Base-by-base conservation (phyloP, 2,888 invertebrate species). In the Encarsia formosa region DNA sequence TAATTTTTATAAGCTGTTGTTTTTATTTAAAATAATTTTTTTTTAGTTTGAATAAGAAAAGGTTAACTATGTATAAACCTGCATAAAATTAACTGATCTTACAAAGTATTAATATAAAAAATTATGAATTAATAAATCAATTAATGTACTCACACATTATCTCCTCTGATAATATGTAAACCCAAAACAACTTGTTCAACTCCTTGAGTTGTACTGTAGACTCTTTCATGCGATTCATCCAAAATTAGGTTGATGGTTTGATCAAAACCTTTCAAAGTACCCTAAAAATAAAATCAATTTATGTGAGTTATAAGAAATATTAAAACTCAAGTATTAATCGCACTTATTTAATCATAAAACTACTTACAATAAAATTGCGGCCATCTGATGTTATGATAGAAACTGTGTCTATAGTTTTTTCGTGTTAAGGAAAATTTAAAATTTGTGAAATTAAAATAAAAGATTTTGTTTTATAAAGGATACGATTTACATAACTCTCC, bases 221-320 rank as follows among this genome's bases (percentile, higher is more conserved):
- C 96, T 65, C 99, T 80, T 75, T 99, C 99, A 70, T 97, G 96
- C 29, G 96, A 95, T 75, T 99, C 98, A 70, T 98, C 97, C 59
- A 99, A 78, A 65, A 99, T 96, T 60, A 99, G 81, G 73, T 99
- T 99, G 61, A 98, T 94, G n/a, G 97, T 94, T 77, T 99, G 99
- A 76, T 99, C 99, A 76, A 96, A 99, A 24, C 99, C 99, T 75
- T 97, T 97, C 57, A 99, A 75, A 0, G 94, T 93, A 39, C 99
- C 99, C 87, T 88, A 56, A 76, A 76, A 55, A 48, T 22, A 9
- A 39, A 55, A 52, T 43, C n/a, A 49, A 43, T 38, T n/a, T 15
- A 11, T 44, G 32, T 42, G 57, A 52, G 4, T 43, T 39, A 29
- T 40, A 54, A 46, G n/a, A 39, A 16, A 22, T 22, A 6, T 39